Evolutionary conservation across 2,113 vertebrate species (phyloP).

Genomic region (Syngnathus scovelli): DNA sequence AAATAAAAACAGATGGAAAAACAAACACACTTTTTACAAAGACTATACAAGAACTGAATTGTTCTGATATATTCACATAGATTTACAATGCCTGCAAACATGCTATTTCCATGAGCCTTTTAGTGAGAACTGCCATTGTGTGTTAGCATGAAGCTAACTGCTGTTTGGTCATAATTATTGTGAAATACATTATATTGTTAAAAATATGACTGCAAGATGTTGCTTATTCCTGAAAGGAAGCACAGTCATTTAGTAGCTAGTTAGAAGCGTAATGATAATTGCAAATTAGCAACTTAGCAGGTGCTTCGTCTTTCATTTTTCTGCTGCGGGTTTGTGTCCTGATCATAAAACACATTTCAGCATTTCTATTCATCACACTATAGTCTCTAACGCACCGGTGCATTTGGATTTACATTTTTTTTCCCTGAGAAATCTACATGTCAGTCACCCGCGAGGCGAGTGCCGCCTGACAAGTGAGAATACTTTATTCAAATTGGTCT

Average conservation of each 20-base stretch:
- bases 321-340: neutral
- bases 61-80: too few relatives aligned
- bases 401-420: slow-evolving; percentile 10
- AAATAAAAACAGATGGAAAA: neutral
- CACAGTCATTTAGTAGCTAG: too few relatives aligned
- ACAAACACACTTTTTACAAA: too few relatives aligned
- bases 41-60: too few relatives aligned
- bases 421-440: slow-evolving; percentile 47
- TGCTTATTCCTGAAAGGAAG: too few relatives aligned
- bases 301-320: neutral
- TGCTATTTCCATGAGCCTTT: neutral
- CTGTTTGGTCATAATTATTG: neutral
- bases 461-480: slow-evolving; percentile 78
- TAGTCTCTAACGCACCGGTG: slow-evolving; percentile 4
- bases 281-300: too few relatives aligned
- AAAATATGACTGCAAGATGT: too few relatives aligned
- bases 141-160: neutral
- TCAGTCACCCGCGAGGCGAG: slow-evolving; percentile 80
- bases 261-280: too few relatives aligned
- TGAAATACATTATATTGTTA: neutral
- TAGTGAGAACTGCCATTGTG: neutral
- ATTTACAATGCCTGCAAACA: too few relatives aligned
- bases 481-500: slow-evolving; percentile 79
- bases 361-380: slow-evolving; percentile 1
- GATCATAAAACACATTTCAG: neutral